Evolutionary conservation across 2,888 invertebrate genomes (phyloP), one percentile per base, ranked within the genome.

Genomic region (Scaptomyza flava): DNA sequence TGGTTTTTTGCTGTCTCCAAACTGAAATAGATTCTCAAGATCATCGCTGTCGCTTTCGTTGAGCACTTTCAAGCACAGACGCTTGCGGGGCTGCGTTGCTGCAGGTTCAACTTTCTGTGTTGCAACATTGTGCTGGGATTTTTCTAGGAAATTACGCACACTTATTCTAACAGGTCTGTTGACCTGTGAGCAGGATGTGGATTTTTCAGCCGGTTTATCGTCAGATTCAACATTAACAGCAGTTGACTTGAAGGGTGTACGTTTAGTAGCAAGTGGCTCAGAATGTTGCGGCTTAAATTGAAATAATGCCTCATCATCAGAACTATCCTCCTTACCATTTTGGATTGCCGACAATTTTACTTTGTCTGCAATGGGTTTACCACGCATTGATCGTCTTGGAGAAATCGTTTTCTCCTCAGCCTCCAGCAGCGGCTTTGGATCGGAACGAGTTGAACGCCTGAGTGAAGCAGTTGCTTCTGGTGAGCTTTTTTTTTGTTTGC

Each of bases 1-100:
- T 14, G 56, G 12, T 8, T 68, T 84, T 12, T 78, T 84, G 47
- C 31, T 54, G 46, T 64, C 72, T 1, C 75, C 87, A 75, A 91
- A 91, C 31, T 89, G 75, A 33, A 91, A 91, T 3, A 90, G 67
- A 68, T 90, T 82, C 12, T 89, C 89, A 14, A 86, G 76, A 42
- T 91, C 87, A 51, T 90, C 90, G 60, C 85, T 79, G 52, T 90
- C 90, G 41, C 80, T 84, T 43, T 87, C 89, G n/a, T 73, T 81
- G 3, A 91, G 63, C n/a, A 69, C 62, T 36, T 89, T 77, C 23
- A 91, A 70, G 1, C 80, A 81, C 8, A 85, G 62, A 6, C 90
- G 84, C 53, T 91, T 91, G 0, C 64, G 68, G 0, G 68, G 53
- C 9, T 73, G 63, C 0, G 67, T 12, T 31, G 68, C 42, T 8